Evolutionary conservation across 2,797 vertebrate species (phyloP), one percentile per base, ranked within the genome.

Genomic region (Paramormyrops hopkinsi): DNA sequence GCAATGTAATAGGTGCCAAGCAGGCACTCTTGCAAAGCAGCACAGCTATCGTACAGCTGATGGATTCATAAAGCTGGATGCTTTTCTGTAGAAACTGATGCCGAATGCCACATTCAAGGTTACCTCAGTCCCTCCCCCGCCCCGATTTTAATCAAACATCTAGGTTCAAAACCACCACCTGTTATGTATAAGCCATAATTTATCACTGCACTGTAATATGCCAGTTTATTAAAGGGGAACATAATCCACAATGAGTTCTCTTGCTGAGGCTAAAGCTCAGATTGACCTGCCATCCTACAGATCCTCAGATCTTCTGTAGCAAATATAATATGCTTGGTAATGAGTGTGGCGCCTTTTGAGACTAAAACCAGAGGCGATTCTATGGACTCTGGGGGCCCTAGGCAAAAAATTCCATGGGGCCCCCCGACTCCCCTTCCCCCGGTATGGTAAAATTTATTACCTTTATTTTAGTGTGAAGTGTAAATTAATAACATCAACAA

Each of bases 91-190:
- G 83, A 25, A 85, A 25, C 48, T 4, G 46, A 5, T 0, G 12
- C 22, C 25, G 44, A 14, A 51, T 7, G 11, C 46, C 83, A 14
- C 22, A 25, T 51, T 85, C 48, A 48, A 85, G 25, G 83, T 51
- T 5, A 85, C 22, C 83, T 85, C 22, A 51, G 48, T 50, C 79
- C 46, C 44, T n/a, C 22, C 44, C 48, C n/a, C n/a, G 0, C 25
- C 83, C n/a, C 83, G 48, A 85, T 51, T 85, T 85, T 85, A 85
- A 85, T 85, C 83, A 85, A 51, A 85, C 25, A 46, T 85, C 48
- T n/a, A 51, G 22, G n/a, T 51, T 50, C 83, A 29, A 25, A 25
- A 22, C 6, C 41, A 46, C 19, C 83, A 29, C 83, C 83, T 50
- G 83, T 29, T 85, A 46, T 6, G 0, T 14, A 51, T 22, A 85